Percentiles rank a stretch among this genome's conserved stretches.
Evolutionary conservation across 1,140 invertebrate species (phyloP).

Genomic region (silkworm (Bombyx mori)): DNA sequence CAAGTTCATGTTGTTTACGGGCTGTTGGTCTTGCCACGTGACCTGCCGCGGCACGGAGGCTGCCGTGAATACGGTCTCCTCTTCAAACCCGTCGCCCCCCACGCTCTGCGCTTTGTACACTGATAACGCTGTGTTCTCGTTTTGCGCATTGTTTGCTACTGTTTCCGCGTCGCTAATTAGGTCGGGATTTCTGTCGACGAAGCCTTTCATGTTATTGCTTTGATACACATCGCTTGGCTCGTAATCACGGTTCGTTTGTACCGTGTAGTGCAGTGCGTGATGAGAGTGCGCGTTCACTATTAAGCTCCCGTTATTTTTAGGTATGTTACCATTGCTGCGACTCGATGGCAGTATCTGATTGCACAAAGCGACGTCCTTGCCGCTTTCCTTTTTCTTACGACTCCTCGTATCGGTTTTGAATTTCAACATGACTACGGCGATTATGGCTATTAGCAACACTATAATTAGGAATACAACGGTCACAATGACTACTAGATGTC

Average conservation of each 20-base stretch:
- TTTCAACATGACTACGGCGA: constrained; percentile 74
- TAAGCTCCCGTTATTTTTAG: constrained; percentile 64
- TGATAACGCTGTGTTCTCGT: constrained; percentile 63
- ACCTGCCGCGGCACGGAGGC: constrained; percentile 58
- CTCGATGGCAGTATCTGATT: constrained; percentile 62
- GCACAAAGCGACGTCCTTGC: constrained; percentile 61
- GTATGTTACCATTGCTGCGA: constrained; percentile 49
- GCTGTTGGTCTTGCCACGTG: constrained; percentile 66
- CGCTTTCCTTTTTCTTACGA: constrained; percentile 72
- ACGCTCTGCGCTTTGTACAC: constrained; percentile 55
- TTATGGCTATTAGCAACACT: constrained; percentile 74
- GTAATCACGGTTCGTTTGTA: constrained; percentile 58
- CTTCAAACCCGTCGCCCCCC: constrained; percentile 48
- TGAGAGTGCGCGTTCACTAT: constrained; percentile 66
- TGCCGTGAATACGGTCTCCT: constrained; percentile 63
- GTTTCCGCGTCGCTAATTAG: constrained; percentile 82
- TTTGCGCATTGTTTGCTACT: constrained; percentile 75
- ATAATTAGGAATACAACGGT: constrained; percentile 74
- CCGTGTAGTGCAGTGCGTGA: constrained; percentile 59
- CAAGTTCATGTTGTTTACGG: constrained; percentile 58
- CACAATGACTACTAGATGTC: constrained; percentile 78
- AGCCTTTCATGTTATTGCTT: constrained; percentile 70
- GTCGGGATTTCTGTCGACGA: constrained; percentile 81
- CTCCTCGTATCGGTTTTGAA: constrained; percentile 73
- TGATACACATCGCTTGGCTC: constrained; percentile 55